A percentile compares a stretch with the other conserved stretches of the same genome.
phyloP scores from a whole-genome alignment of 2,113 vertebrate species.

The Paracyprichromis sp. region DNA sequence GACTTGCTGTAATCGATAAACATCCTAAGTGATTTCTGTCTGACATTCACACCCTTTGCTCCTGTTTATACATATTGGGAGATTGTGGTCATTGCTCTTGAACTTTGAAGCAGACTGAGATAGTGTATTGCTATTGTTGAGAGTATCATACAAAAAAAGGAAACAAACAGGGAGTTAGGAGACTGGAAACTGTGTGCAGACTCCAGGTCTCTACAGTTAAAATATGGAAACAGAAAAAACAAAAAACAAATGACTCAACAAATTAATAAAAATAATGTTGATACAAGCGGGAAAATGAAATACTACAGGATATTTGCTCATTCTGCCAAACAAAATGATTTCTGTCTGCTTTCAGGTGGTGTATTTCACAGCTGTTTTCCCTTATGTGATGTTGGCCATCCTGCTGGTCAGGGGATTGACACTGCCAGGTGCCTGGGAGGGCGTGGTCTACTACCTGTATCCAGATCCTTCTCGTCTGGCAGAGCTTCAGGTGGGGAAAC shows the following conservation, averaged over 20 bases:
- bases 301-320: neutral
- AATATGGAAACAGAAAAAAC: neutral
- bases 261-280: neutral
- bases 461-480: constrained; percentile 15
- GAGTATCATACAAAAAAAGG: neutral
- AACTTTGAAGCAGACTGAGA: neutral
- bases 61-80: neutral
- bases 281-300: neutral
- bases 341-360: constrained; percentile 7
- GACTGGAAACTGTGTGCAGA: neutral
- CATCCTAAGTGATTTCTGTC: neutral
- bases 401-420: constrained; percentile 30
- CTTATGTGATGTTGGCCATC: constrained; percentile 18
- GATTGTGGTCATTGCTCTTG: neutral
- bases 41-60: neutral
- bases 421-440: constrained; percentile 30
- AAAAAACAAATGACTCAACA: neutral
- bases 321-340: neutral
- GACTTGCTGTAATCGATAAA: neutral
- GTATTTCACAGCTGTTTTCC: constrained; percentile 30
- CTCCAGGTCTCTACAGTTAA: neutral
- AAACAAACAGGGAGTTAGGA: neutral
- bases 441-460: constrained; percentile 24
- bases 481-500: neutral
- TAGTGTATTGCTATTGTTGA: neutral